Evolutionary conservation across 2,113 vertebrate species (phyloP).

Genomic region (Chamaetylas fuelleborni): DNA sequence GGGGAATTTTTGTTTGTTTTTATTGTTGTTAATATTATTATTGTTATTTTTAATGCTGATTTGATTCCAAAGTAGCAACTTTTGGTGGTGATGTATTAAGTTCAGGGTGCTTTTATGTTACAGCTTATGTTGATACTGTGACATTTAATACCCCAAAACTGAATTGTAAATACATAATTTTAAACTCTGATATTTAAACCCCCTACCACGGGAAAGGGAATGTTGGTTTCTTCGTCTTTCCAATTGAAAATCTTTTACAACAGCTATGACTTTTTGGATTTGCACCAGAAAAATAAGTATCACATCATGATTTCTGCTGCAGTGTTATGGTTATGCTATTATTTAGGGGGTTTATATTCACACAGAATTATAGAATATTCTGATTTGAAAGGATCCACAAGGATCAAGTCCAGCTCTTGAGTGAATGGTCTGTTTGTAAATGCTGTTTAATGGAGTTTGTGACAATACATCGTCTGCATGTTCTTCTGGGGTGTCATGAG

Average conservation of each 20-base stretch:
- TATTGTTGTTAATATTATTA: not conserved
- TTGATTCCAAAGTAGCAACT: not conserved
- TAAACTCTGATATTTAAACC: not conserved
- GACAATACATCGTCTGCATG: not conserved
- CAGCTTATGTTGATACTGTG: not conserved
- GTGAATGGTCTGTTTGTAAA: not conserved
- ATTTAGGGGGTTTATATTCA: not conserved
- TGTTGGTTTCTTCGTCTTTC: not conserved
- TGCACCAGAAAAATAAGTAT: not conserved
- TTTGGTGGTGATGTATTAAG: not conserved
- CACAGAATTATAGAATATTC: not conserved
- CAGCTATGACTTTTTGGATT: not conserved
- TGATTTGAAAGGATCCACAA: not conserved
- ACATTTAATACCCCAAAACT: not conserved
- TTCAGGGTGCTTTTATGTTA: not conserved
- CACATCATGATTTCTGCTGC: not conserved
- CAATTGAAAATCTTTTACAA: not conserved
- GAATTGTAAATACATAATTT: constrained; percentile 12
- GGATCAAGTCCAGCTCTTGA: not conserved
- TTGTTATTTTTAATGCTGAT: not conserved
- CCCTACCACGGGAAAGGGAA: not conserved
- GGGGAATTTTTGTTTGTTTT: not conserved
- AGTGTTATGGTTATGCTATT: not conserved
- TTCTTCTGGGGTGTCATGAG: not conserved
- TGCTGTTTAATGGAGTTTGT: not conserved